A percentile compares a stretch with the other conserved stretches of the same genome.
phyloP scores from a whole-genome alignment of 1,140 invertebrate species.

The Euwallacea similis region DNA sequence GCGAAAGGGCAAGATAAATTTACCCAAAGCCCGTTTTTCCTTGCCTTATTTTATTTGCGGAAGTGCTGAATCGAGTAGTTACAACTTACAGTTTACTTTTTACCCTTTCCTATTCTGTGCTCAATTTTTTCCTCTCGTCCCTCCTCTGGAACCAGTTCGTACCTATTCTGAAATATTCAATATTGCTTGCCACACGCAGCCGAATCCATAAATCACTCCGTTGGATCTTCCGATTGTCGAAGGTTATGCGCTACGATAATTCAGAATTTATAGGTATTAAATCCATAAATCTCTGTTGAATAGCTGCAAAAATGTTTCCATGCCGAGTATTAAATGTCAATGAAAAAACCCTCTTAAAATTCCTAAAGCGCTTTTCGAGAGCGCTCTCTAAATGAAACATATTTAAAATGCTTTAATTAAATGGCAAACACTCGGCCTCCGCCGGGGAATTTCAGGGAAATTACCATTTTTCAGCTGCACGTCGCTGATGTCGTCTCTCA shows the following conservation, averaged over 20 bases:
- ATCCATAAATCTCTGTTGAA: too few species aligned
- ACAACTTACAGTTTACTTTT: conserved; percentile 17
- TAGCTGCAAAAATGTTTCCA: too few species aligned
- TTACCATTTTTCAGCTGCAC: conserved; percentile 8
- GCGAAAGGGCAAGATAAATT: conserved; percentile 25
- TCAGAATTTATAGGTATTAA: too few species aligned
- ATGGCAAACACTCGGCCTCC: neutral
- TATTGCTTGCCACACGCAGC: too few species aligned
- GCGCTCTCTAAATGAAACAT: conserved; percentile 4
- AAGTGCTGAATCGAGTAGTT: conserved; percentile 27
- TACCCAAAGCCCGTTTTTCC: conserved; percentile 26
- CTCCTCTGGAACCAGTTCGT: neutral
- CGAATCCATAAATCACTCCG: too few species aligned
- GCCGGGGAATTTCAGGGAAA: neutral
- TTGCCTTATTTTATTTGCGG: conserved; percentile 28
- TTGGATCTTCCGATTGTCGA: too few species aligned
- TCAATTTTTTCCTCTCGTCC: neutral
- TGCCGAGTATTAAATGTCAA: neutral
- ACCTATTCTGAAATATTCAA: too few species aligned
- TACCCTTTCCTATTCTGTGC: neutral
- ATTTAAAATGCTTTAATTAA: conserved; percentile 15
- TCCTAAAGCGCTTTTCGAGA: conserved; percentile 2
- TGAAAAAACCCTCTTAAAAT: neutral
- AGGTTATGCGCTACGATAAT: too few species aligned
- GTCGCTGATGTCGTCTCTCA: neutral